Base-by-base conservation (phyloP, 1,140 invertebrate genomes). In the Lepeophtheirus salmonis region DNA sequence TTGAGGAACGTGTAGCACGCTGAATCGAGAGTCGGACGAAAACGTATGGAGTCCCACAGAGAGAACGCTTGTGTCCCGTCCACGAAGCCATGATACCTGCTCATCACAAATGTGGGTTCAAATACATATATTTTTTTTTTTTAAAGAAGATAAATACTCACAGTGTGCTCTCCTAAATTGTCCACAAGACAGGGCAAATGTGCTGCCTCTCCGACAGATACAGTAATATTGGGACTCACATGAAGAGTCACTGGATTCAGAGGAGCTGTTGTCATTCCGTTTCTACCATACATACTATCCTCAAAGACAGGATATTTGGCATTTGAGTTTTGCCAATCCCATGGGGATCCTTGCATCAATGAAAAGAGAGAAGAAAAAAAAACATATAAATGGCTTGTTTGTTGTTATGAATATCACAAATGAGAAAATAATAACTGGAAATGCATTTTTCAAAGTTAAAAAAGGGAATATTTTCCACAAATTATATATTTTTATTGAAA, bases 141-240 rank as follows among this genome's bases (percentile, higher is more conserved):
- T n/a, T n/a, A n/a, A n/a, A n/a, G n/a, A n/a, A n/a, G n/a, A n/a
- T n/a, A n/a, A n/a, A 10, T 52, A 10, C 63, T 62, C 23, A 65
- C 65, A 25, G 65, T 65, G 52, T 65, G 63, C 3, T 64, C 64
- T 17, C 65, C 65, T 1, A 65, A 53, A 52, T 63, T 64, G 50
- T 64, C 61, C 25, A 65, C 63, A 17, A 62, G 26, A 26, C 65
- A 65, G 4, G 62, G 62, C 21, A 65, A 58, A 41, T 63, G 62
- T 12, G 61, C 65, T 2, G 65, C 63, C 50, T 65, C 61, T 4
- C 63, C 60, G 3, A 23, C 30, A 23, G 26, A 41, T n/a, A 57
- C 55, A 25, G 55, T 57, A 21, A 57, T 30, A 21, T 57, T 57
- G 55, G 55, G 17, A 23, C 18, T 54, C 14, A 54, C 52, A 14